Conservation (phyloP, 2,113 vertebrate genomes). For the Aegotheles bennettii region DNA sequence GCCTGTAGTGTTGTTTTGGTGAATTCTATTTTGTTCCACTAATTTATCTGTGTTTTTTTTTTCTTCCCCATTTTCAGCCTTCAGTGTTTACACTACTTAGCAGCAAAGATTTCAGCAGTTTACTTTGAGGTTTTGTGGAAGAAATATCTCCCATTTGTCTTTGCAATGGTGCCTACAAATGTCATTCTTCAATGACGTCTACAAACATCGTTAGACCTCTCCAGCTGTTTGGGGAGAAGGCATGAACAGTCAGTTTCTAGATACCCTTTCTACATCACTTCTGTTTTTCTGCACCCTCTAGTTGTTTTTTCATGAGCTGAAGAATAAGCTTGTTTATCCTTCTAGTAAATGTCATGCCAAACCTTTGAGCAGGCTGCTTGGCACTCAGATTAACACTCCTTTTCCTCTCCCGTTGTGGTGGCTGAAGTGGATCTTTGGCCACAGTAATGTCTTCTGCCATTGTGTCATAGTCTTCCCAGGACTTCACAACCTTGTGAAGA, state of each 20-base stretch:
- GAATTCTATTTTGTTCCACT: background rate
- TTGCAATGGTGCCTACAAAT: background rate
- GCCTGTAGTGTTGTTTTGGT: background rate
- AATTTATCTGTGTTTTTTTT: background rate
- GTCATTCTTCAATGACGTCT: background rate
- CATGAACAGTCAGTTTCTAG: background rate
- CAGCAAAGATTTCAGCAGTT: background rate
- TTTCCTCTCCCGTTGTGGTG: background rate
- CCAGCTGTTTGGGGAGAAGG: background rate
- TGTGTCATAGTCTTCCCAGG: background rate
- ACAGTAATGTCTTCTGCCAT: background rate
- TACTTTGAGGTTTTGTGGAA: background rate
- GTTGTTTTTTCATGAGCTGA: background rate
- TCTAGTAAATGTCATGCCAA: background rate
- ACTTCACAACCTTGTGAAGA: fast-evolving
- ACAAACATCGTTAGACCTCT: background rate
- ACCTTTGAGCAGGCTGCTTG: background rate
- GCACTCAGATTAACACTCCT: background rate
- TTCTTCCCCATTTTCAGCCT: background rate
- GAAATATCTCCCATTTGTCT: background rate
- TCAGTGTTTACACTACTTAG: background rate
- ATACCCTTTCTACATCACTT: background rate
- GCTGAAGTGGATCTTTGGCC: background rate
- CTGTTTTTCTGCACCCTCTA: background rate
- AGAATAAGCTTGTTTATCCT: background rate